Percentiles rank a stretch among this genome's conserved stretches.
phyloP scores from a whole-genome alignment of 1,140 invertebrate species.

The Muscidifurax raptorellus region DNA sequence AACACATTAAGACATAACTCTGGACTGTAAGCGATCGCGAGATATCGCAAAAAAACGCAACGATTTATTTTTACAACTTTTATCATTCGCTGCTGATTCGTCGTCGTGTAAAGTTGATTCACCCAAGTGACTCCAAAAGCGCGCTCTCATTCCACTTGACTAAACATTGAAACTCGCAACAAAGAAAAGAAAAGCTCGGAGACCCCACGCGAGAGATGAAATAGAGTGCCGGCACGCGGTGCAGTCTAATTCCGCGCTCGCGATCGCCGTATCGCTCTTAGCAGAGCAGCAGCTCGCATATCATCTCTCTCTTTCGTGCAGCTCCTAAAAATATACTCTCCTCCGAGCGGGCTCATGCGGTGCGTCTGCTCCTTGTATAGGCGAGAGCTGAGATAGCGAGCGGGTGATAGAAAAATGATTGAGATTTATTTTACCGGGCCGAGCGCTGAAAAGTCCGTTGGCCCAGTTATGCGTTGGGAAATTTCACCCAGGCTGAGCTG shows the following conservation, averaged over 20 bases:
- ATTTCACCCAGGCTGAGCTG: neutral
- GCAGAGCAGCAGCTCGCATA: neutral
- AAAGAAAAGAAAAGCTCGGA: neutral
- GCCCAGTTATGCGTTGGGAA: neutral
- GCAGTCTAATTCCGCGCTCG: neutral
- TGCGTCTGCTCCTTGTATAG: neutral
- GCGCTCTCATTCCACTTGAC: neutral
- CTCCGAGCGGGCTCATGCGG: neutral
- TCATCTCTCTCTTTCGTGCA: too few relatives aligned
- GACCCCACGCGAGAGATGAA: neutral
- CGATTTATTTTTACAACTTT: neutral
- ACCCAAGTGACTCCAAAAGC: neutral
- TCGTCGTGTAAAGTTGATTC: neutral
- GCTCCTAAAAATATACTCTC: neutral
- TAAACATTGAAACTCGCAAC: neutral
- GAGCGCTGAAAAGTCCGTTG: neutral
- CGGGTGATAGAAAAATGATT: slow-evolving; percentile 21
- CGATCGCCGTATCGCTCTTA: neutral
- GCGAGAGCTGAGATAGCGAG: neutral
- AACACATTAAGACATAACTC: neutral
- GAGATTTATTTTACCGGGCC: neutral
- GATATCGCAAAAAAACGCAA: neutral
- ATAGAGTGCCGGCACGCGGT: neutral
- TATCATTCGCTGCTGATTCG: neutral
- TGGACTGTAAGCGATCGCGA: neutral